Evolutionary conservation across 2,888 invertebrate species (phyloP), one percentile per base, ranked within the genome.

Genomic region (Fabriciana adippe): DNA sequence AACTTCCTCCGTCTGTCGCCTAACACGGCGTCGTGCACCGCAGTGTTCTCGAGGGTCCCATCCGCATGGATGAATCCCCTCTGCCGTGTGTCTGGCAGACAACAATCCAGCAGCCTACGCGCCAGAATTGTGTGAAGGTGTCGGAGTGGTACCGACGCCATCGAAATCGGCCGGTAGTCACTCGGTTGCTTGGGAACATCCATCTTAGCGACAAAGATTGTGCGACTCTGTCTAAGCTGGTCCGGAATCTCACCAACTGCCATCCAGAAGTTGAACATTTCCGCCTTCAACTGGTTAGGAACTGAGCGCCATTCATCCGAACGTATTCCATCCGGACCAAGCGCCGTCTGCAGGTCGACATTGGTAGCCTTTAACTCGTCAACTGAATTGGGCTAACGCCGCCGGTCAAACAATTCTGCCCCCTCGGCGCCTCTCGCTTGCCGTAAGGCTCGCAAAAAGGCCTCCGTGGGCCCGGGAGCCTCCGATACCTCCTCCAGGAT

Each of bases 31-130:
- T 74, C 79, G 72, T 71, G 75, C 66, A 73, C 82, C 2, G 80
- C 68, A 31, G 78, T 70, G 62, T 87, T 87, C 8, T 83, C 80
- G 14, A 86, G 72, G 4, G 79, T 79, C 14, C 86, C 87, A 67
- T 86, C 86, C 1, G 77, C 75, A 55, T 77, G 71, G n/a, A 75
- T 26, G 8, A 55, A 55, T 4, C 45, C 47, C 18, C 48, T 18
- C 15, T 59, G 59, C 14, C 59, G 8, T 14, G 26, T 8, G 21
- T 59, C 48, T 0, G 35, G 59, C 18, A 48, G 48, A 47, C 59
- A 59, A 15, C 45, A 45, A 18, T 13, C 47, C 59, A 59, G 21
- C 3, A 59, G 21, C 47, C 75, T 75, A 3, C 64, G 59, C 8
- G 78, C 76, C 67, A 79, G 63, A 55, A 78, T 72, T 13, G 73